Conservation (phyloP, 92 coral and sea anemone genomes). For the Bergia puertoricense region DNA sequence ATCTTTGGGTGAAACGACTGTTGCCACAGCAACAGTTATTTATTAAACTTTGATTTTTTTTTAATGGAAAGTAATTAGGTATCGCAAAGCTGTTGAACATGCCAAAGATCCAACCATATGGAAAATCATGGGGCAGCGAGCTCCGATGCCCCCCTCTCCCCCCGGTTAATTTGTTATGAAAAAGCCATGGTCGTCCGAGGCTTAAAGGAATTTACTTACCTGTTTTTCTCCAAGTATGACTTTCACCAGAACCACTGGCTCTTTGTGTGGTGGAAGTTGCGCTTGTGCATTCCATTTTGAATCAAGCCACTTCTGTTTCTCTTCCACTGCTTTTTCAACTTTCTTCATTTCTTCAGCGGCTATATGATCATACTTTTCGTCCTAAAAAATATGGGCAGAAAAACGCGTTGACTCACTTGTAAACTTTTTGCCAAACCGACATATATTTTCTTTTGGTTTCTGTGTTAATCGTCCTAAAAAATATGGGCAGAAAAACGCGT, state of each 20-base stretch:
- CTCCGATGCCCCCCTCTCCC: no score
- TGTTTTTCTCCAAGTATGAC: constrained; percentile 85
- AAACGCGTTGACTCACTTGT: background rate
- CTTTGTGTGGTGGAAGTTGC: constrained; percentile 68
- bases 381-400: constrained; percentile 49
- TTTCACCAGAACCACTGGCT: constrained; percentile 77
- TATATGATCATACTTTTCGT: constrained; percentile 94
- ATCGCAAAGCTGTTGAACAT: no score
- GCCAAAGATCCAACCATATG: no score
- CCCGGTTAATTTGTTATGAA: no score
- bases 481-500: background rate
- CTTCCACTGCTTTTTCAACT: constrained; percentile 72
- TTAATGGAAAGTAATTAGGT: no score
- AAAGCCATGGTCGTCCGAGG: no score
- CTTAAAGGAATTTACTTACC: constrained; percentile 39
- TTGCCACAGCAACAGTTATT: no score
- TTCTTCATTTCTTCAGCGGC: constrained; percentile 84
- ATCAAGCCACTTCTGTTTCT: constrained; percentile 87
- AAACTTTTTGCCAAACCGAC: background rate
- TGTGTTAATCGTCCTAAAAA: constrained; percentile 91
- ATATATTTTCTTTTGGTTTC: no score
- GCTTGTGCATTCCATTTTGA: constrained; percentile 75
- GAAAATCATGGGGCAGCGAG: no score
- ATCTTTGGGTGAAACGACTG: no score
- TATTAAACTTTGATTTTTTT: no score